A percentile compares a stretch with the other conserved stretches of the same genome.
Conservation (phyloP, 2,888 invertebrate genomes). For the Pseudanteris insignis region DNA sequence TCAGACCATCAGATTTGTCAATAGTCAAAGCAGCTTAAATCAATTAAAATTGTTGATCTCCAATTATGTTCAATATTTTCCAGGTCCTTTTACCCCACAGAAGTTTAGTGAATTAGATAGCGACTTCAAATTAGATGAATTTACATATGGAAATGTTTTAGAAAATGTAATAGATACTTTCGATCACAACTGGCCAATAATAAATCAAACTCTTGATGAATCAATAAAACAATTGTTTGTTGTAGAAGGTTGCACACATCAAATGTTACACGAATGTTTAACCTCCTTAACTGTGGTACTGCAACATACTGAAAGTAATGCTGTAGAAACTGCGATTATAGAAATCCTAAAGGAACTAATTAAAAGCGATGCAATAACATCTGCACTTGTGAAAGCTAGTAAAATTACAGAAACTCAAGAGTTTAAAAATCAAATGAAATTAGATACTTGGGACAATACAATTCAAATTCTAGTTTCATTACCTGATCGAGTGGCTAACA, state of each 20-base stretch:
- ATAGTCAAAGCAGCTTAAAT: slow-evolving; percentile 60
- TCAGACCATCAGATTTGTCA: slow-evolving; percentile 58
- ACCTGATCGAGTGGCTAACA: slow-evolving; percentile 78
- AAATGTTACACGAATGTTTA: slow-evolving; percentile 67
- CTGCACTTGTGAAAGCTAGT: slow-evolving; percentile 67
- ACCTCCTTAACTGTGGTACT: slow-evolving; percentile 67
- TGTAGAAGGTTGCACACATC: slow-evolving; percentile 67
- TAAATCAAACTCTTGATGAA: slow-evolving; percentile 63
- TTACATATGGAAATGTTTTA: slow-evolving; percentile 69
- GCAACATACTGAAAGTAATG: slow-evolving; percentile 61
- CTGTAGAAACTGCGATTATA: slow-evolving; percentile 63
- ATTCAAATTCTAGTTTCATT: slow-evolving; percentile 74
- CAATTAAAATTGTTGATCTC: slow-evolving; percentile 51
- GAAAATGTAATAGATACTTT: slow-evolving; percentile 68
- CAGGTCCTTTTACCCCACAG: slow-evolving; percentile 74
- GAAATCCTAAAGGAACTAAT: slow-evolving; percentile 68
- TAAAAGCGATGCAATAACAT: slow-evolving; percentile 71
- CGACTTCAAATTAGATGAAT: slow-evolving; percentile 65
- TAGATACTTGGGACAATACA: slow-evolving; percentile 68
- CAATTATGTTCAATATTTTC: slow-evolving; percentile 61
- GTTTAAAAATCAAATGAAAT: slow-evolving; percentile 48
- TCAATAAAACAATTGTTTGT: slow-evolving; percentile 68
- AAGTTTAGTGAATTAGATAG: slow-evolving; percentile 71
- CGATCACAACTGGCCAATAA: slow-evolving; percentile 71
- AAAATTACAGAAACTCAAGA: slow-evolving; percentile 9